Conservation (phyloP, 2,113 vertebrate genomes). For the Limanda limanda region DNA sequence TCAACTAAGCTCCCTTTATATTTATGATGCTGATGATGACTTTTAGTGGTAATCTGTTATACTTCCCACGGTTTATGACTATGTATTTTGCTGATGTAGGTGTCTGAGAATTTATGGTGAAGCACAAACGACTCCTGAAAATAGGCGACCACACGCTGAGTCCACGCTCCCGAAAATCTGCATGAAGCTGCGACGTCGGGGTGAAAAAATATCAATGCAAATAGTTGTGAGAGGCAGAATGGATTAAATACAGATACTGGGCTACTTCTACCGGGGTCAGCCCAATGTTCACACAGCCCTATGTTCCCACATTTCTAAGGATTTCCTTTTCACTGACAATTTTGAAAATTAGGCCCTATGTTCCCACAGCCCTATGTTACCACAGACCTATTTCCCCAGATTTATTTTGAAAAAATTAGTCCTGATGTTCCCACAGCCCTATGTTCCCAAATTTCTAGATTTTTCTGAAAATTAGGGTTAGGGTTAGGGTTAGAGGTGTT, state of each 20-base stretch:
- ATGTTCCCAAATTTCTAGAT: too few relatives aligned
- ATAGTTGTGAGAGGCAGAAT: background rate
- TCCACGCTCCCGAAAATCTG: conserved; percentile 21
- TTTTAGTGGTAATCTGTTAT: conserved; percentile 66
- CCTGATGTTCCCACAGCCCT: too few relatives aligned
- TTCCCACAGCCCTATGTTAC: too few relatives aligned
- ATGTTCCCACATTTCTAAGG: too few relatives aligned
- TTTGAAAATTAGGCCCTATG: too few relatives aligned
- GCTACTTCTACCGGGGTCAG: too few relatives aligned
- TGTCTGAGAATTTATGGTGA: conserved; percentile 57
- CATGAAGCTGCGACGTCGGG: conserved; percentile 14
- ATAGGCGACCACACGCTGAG: conserved; percentile 30
- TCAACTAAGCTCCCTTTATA: conserved; percentile 41
- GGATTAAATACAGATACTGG: background rate
- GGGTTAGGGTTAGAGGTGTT: too few relatives aligned
- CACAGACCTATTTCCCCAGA: too few relatives aligned
- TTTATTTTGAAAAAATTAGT: too few relatives aligned
- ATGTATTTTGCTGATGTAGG: conserved; percentile 63
- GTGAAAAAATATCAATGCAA: conserved; percentile 13
- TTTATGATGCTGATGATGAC: conserved; percentile 68
- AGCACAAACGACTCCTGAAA: conserved; percentile 50
- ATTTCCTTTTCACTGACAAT: too few relatives aligned
- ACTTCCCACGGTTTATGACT: conserved; percentile 61
- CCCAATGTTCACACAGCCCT: too few relatives aligned
- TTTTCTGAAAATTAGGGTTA: too few relatives aligned